A percentile compares a stretch with the other conserved stretches of the same genome.
Conservation (phyloP, 2,113 vertebrate species). For the Paralichthys olivaceus region DNA sequence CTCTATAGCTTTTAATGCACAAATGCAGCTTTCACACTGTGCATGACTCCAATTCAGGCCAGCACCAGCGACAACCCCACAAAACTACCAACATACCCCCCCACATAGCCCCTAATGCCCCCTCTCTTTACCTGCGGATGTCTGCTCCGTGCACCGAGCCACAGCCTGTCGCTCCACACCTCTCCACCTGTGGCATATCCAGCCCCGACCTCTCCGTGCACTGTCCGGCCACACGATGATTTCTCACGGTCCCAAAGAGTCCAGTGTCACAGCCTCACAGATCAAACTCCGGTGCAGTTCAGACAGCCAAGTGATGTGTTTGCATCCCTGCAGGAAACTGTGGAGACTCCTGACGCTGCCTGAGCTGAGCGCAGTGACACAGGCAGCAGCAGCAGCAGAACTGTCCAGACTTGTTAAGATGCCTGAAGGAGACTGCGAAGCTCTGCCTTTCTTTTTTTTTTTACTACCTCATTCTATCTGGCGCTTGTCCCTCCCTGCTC, state of each 20-base stretch:
- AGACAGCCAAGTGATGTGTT: background rate
- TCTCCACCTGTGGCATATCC: constrained; percentile 74
- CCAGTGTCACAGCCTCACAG: constrained; percentile 7
- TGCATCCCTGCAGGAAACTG: constrained; percentile 56
- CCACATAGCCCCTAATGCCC: background rate
- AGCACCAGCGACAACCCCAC: background rate
- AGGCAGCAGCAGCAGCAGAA: constrained; percentile 51
- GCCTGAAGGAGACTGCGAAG: constrained; percentile 73
- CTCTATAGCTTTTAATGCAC: no score
- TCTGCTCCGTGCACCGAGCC: constrained; percentile 38
- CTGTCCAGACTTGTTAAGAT: constrained; percentile 81
- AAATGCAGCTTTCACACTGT: no score
- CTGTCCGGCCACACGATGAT: background rate
- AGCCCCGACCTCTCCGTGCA: constrained; percentile 18
- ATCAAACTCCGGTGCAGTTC: background rate
- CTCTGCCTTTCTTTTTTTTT: constrained; percentile 51
- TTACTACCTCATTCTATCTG: constrained; percentile 4
- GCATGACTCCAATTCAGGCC: no score
- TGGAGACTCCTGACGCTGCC: constrained; percentile 26
- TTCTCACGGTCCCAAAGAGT: constrained; percentile 5
- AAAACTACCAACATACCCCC: background rate
- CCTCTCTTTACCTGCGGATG: constrained; percentile 53
- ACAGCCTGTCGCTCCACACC: constrained; percentile 49
- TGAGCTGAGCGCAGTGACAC: constrained; percentile 31
- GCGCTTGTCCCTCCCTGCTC: constrained; percentile 61